Base-by-base conservation (phyloP, 2,113 vertebrate species). In the Procapra przewalskii region DNA sequence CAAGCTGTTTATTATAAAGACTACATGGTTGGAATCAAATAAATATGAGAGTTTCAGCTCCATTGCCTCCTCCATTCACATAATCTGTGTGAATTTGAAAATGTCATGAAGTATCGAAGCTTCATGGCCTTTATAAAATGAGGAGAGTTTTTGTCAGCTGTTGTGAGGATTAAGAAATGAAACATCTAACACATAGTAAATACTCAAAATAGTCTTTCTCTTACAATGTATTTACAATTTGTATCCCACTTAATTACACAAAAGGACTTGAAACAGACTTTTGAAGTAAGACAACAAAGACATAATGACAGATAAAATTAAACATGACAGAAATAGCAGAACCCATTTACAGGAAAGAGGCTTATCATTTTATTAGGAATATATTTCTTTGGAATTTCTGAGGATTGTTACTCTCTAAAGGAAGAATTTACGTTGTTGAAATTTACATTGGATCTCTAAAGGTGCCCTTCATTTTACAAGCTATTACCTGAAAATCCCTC, bases 201-300 rank as follows among this genome's bases (percentile, higher is more conserved):
- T 77, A 55, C 13, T 93, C 45, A 95, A 91, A 82, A 59, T 67
- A 88, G 75, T 91, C 14, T 90, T 97, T 81, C 75, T 50, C 33
- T 19, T 10, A 57, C 71, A 86, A 59, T 64, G 8, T 71, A 71
- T 96, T 97, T 97, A 97, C 25, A 64, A 64, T 71, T 94, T 90
- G 80, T 91, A 93, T 91, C 31, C 25, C 67, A 75, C 95, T 29
- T 93, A 86, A 89, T 94, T 96, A 48, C 54, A 91, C 14, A 89
- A 87, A 60, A 92, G 29, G 36, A 93, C 67, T 97, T 94, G 59
- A 96, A 95, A 86, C 29, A 50, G 29, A 57, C 27, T 80, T 75
- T 88, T 96, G 62, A 96, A 90, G 83, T 95, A 97, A 93, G 40
- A 83, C 97, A 95, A 95, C 40, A 83, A 95, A 97, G 80, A 95